Evolutionary conservation across 2,888 invertebrate genomes (phyloP).

Genomic region (Heliconius aoede): DNA sequence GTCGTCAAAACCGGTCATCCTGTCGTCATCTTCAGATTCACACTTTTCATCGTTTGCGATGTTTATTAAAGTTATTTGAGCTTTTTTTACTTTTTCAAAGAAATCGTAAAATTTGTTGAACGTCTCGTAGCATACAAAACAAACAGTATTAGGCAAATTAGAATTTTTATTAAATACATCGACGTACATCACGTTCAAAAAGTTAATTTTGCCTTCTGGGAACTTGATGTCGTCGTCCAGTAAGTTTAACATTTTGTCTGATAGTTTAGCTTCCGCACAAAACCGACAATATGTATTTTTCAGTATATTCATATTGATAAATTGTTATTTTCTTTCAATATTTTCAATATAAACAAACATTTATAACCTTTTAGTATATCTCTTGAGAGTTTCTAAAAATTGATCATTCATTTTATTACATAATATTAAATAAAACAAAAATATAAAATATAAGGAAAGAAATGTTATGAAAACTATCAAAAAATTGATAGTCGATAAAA

Average conservation of each 20-base stretch:
- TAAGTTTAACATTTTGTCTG: slow-evolving; percentile 62
- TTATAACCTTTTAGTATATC: slow-evolving; percentile 1
- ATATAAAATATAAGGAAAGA: not conserved
- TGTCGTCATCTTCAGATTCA: slow-evolving; percentile 64
- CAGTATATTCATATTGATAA: slow-evolving; percentile 54
- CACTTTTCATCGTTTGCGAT: slow-evolving; percentile 57
- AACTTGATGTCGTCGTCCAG: slow-evolving; percentile 56
- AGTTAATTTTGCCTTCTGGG: slow-evolving; percentile 65
- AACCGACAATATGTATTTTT: slow-evolving; percentile 67
- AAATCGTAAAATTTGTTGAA: slow-evolving; percentile 71
- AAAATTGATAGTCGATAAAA: slow-evolving; percentile 15
- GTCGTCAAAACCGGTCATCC: slow-evolving; percentile 57
- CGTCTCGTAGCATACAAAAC: slow-evolving; percentile 70
- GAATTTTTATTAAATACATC: slow-evolving; percentile 60
- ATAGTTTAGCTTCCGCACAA: slow-evolving; percentile 66
- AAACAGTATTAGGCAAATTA: slow-evolving; percentile 68
- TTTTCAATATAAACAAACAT: slow-evolving; percentile 22
- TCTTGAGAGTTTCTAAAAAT: not conserved
- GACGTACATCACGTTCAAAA: slow-evolving; percentile 72
- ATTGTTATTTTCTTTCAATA: not conserved
- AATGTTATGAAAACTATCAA: not conserved
- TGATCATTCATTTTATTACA: not conserved
- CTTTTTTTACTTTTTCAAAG: slow-evolving; percentile 61
- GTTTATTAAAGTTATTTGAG: slow-evolving; percentile 60
- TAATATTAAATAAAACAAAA: not conserved